Percentiles rank a stretch among this genome's conserved stretches.
phyloP scores from a whole-genome alignment of 1,140 invertebrate species.

The Zophobas atratus region DNA sequence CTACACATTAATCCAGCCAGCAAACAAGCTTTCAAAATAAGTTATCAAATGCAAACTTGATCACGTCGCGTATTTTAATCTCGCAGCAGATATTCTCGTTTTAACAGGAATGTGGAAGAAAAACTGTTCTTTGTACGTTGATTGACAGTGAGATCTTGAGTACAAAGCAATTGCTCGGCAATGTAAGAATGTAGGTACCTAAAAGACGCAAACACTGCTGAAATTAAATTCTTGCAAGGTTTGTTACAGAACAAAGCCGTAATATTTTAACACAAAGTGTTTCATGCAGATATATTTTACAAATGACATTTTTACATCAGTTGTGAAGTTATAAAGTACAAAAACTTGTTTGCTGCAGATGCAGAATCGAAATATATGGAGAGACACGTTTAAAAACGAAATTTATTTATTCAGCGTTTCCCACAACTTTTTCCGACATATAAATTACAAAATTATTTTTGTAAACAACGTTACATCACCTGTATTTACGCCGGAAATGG shows the following conservation, averaged over 20 bases:
- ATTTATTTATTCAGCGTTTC: constrained; percentile 12
- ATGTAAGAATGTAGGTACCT: constrained; percentile 1
- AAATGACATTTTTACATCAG: constrained; percentile 40
- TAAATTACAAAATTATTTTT: constrained; percentile 11
- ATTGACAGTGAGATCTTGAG: constrained; percentile 17
- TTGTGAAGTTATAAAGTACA: constrained; percentile 32
- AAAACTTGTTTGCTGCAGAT: constrained; percentile 36
- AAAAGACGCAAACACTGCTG: background rate
- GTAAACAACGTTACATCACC: constrained; percentile 11
- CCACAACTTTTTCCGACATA: constrained; percentile 16
- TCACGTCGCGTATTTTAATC: too few relatives aligned
- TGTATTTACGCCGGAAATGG: background rate
- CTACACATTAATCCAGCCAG: background rate
- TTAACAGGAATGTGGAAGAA: background rate
- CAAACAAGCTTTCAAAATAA: background rate
- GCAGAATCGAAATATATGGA: constrained; percentile 29
- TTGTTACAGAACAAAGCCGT: constrained; percentile 21
- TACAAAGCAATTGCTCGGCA: constrained; percentile 5
- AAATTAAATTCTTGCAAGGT: constrained; percentile 31
- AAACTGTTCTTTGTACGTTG: background rate
- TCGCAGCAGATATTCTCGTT: background rate
- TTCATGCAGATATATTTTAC: constrained; percentile 26
- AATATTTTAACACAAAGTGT: constrained; percentile 19
- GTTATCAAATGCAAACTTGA: background rate
- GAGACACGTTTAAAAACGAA: constrained; percentile 23